Evolutionary conservation across 1,140 invertebrate species (phyloP), one percentile per base, ranked within the genome.

Genomic region (Kradibia gibbosae): DNA sequence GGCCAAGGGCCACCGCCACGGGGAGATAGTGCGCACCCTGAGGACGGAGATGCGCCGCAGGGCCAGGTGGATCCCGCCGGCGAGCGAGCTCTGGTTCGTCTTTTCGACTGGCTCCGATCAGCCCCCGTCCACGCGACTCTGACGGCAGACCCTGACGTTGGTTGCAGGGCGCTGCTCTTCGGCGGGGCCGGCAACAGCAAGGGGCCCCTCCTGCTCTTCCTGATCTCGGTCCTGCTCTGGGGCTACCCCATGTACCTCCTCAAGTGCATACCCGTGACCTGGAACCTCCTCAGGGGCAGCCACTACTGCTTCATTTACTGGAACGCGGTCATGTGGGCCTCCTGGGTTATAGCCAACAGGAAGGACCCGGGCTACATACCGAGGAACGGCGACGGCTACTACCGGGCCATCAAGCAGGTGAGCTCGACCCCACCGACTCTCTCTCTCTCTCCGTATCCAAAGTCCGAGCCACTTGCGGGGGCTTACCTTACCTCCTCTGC

Each of bases 171-270:
- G n/a, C 91, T 97, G 84, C 89, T 98, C 25, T 98, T 98, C 89
- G 97, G 97, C 17, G 96, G 96, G 42, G 96, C 96, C 17, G 97
- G 96, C 0, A 95, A 97, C 85, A 97, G 96, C 7, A 98, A 98
- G 92, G 95, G 95, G 53, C 96, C 97, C 0, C 88, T 98, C 2
- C 89, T 98, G 22, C 94, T 98, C 83, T 97, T 98, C 85, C 91
- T 98, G 83, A 93, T 95, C 57, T 97, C 96, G 8, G 95, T 98
- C 10, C 90, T 98, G 5, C 91, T 97, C 4, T 98, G 96, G 97
- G 96, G 96, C 31, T 98, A 98, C 89, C 97, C 97, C 0, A 97
- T 98, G 96, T 98, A 98, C 88, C 92, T 98, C 84, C 93, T 97
- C 71, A 94, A 96, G 93, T 96, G 96, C 84, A 94, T 98, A 78